A percentile compares a stretch with the other conserved stretches of the same genome.
These are phyloP conservation scores for Pseudorectes ferrugineus DNA, from an alignment of 2,113 vertebrate species.

Conservation along the genomic window DNA sequence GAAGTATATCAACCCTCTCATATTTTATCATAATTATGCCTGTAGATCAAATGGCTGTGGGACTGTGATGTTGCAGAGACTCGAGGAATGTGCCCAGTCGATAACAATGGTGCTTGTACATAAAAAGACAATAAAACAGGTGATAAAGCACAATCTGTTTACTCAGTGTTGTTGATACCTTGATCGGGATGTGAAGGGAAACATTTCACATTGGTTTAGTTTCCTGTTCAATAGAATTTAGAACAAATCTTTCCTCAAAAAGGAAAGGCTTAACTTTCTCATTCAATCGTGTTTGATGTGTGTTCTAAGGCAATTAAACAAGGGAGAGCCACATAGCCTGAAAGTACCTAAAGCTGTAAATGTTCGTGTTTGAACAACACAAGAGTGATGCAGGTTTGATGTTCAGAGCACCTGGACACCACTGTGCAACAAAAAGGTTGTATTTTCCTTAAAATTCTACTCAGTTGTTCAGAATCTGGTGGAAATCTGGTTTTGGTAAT, in stretches of 20 bases:
- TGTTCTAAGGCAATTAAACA: slow-evolving; percentile 1
- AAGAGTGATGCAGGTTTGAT: background rate
- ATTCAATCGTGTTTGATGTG: background rate
- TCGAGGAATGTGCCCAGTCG: background rate
- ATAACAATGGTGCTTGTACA: background rate
- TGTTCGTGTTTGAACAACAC: background rate
- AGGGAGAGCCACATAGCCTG: background rate
- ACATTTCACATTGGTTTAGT: background rate
- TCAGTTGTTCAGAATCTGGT: background rate
- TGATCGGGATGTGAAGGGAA: background rate
- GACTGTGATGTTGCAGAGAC: background rate
- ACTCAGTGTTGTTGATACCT: background rate
- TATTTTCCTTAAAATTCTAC: background rate
- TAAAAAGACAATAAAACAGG: background rate
- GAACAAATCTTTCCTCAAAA: background rate
- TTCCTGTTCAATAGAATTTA: background rate
- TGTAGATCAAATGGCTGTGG: background rate
- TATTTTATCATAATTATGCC: background rate
- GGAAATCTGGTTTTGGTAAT: background rate
- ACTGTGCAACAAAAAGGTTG: background rate
- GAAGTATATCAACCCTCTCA: background rate
- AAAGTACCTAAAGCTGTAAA: background rate
- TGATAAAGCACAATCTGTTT: slow-evolving; percentile 1
- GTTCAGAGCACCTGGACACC: background rate
- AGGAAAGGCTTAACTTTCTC: background rate